Evolutionary conservation across 2,888 invertebrate genomes (phyloP).

Genomic region (Protodeltote pygarga): DNA sequence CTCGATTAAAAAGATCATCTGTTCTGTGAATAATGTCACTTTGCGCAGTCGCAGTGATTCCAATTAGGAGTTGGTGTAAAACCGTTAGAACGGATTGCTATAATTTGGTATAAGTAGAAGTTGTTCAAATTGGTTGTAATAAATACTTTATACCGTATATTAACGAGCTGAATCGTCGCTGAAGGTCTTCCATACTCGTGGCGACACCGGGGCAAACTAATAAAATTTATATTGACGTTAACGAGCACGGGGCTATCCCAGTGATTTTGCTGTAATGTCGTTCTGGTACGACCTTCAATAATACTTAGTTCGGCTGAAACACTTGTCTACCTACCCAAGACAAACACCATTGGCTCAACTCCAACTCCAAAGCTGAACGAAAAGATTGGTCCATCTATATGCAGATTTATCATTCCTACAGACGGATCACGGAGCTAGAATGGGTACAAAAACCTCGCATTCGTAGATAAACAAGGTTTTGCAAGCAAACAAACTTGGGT

Average conservation of each 20-base stretch:
- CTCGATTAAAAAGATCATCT: conserved; percentile 7
- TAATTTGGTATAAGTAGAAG: conserved; percentile 45
- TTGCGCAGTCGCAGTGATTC: not conserved
- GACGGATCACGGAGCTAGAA: conserved; percentile 33
- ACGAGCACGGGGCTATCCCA: conserved; percentile 56
- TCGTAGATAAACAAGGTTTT: conserved; percentile 14
- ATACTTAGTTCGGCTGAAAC: conserved; percentile 35
- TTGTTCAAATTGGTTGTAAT: conserved; percentile 56
- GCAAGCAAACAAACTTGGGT: conserved; percentile 2
- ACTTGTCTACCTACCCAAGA: conserved; percentile 12
- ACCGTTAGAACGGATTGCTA: conserved; percentile 29
- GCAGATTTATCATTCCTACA: conserved; percentile 32
- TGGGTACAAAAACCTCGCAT: conserved; percentile 41
- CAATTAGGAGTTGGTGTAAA: conserved; percentile 23
- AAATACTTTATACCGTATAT: conserved; percentile 49
- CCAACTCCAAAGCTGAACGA: conserved; percentile 54
- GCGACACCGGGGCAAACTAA: conserved; percentile 57
- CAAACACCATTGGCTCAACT: conserved; percentile 54
- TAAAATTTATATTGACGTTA: conserved; percentile 63
- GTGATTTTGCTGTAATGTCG: conserved; percentile 49
- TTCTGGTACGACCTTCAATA: conserved; percentile 49
- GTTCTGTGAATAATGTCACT: not conserved
- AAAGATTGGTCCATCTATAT: conserved; percentile 48
- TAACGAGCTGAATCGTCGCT: conserved; percentile 65
- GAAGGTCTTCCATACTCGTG: conserved; percentile 62